Percentiles rank a stretch among this genome's conserved stretches.
Conservation (phyloP, 1,140 invertebrate genomes). For the Anoplophora glabripennis region DNA sequence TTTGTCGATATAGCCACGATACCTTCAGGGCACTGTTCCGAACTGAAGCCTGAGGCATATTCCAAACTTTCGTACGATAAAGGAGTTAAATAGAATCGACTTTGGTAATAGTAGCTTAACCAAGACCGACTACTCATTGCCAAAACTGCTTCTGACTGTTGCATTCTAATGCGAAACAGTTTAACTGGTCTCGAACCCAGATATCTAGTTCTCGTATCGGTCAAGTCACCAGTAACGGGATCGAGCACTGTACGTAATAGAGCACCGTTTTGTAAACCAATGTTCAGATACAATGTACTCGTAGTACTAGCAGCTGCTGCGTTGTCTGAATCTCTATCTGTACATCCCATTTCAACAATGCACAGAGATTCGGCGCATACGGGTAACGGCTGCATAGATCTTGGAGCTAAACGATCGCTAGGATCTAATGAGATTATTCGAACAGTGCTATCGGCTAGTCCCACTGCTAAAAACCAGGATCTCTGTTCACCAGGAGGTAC, state of each 20-base stretch:
- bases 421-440: slow-evolving; percentile 97
- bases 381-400: slow-evolving; percentile 97
- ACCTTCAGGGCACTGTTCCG: slow-evolving; percentile 97
- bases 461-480: slow-evolving; percentile 95
- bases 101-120: slow-evolving; percentile 99
- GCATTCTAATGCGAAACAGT: slow-evolving; percentile 75
- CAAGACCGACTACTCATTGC: slow-evolving; percentile 98
- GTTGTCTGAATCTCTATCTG: slow-evolving; percentile 60
- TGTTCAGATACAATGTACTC: slow-evolving; percentile 91
- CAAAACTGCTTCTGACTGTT: slow-evolving; percentile 92
- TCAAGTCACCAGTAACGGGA: slow-evolving; percentile 93
- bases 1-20: slow-evolving; percentile 99
- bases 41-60: slow-evolving; percentile 97
- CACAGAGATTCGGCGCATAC: slow-evolving; percentile 95
- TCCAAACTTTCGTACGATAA: slow-evolving; percentile 95
- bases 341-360: slow-evolving; percentile 83
- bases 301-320: slow-evolving; percentile 53
- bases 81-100: slow-evolving; percentile 92
- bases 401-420: slow-evolving; percentile 83
- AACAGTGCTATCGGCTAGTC: slow-evolving; percentile 94
- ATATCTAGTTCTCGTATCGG: slow-evolving; percentile 88
- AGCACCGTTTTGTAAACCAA: slow-evolving; percentile 97
- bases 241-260: slow-evolving; percentile 93
- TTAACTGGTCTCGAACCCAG: slow-evolving; percentile 50
- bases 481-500: slow-evolving; percentile 94